Conservation (phyloP, 2,797 vertebrate genomes). For the Gadopsis marmoratus region DNA sequence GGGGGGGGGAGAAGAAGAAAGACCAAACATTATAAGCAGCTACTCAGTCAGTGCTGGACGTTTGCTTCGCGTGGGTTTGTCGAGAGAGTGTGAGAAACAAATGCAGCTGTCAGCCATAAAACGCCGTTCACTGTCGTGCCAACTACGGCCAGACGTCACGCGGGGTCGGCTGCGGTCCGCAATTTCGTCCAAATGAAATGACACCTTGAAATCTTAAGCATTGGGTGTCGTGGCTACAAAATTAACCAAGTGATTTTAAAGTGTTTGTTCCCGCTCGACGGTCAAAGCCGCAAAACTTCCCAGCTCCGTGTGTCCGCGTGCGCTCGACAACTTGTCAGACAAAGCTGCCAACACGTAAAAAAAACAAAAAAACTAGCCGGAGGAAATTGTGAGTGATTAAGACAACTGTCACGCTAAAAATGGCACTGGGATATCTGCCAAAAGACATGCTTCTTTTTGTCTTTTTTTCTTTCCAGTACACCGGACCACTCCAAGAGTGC, state of each 20-base stretch:
- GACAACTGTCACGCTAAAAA: slow-evolving; percentile 79
- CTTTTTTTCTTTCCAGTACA: slow-evolving; percentile 45
- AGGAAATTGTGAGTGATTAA: slow-evolving; percentile 58
- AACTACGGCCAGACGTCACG: slow-evolving; percentile 24
- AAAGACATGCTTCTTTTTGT: slow-evolving; percentile 57
- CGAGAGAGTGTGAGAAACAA: background rate
- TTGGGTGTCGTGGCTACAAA: background rate
- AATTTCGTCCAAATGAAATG: background rate
- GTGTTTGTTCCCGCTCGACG: background rate
- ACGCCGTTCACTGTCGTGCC: slow-evolving; percentile 6
- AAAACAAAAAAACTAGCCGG: background rate
- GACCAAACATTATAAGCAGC: background rate
- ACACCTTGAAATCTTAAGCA: background rate
- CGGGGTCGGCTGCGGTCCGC: background rate
- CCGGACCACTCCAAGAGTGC: slow-evolving; percentile 26
- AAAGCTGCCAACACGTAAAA: slow-evolving; percentile 24
- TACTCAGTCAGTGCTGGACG: background rate
- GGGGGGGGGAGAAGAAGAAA: background rate
- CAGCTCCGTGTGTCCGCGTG: slow-evolving; percentile 26
- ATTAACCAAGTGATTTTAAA: background rate
- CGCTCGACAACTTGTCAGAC: slow-evolving; percentile 51
- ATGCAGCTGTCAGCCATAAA: slow-evolving; percentile 38
- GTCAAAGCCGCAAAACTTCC: slow-evolving; percentile 50
- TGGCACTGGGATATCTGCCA: slow-evolving; percentile 68
- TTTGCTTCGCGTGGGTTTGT: background rate